Conservation (phyloP, 64 coral and sea anemone genomes). For the Platygyra sinensis region DNA sequence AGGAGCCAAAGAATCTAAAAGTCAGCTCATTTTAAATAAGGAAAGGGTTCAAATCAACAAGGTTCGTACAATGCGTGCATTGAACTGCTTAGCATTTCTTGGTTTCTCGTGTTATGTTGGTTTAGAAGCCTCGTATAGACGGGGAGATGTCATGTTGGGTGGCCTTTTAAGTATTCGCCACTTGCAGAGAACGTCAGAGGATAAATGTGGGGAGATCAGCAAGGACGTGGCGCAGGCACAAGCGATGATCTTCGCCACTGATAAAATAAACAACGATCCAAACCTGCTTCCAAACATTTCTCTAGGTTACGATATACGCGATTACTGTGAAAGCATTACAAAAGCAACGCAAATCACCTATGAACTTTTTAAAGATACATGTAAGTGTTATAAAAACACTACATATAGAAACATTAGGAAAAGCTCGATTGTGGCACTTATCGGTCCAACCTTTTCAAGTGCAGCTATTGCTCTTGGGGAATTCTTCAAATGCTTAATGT, state of each 20-base stretch:
- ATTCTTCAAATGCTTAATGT: constrained; percentile 14
- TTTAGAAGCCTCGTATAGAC: background rate
- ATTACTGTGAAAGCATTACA: background rate
- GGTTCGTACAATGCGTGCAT: background rate
- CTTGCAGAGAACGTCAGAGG: background rate
- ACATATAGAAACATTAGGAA: background rate
- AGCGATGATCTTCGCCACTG: background rate
- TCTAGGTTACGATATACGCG: background rate
- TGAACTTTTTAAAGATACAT: background rate
- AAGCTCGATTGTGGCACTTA: background rate
- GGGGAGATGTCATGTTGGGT: background rate
- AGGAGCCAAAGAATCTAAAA: no score
- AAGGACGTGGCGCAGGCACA: background rate
- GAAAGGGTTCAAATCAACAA: no score
- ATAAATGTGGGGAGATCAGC: background rate
- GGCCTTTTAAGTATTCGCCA: background rate
- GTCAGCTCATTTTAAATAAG: no score
- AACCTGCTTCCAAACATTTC: background rate
- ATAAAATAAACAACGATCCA: background rate
- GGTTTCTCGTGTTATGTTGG: background rate
- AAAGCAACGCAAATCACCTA: background rate
- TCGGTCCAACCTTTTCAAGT: background rate
- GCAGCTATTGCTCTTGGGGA: background rate
- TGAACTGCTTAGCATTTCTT: background rate
- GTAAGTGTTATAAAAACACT: background rate